phyloP scores from a whole-genome alignment of 2,888 invertebrate genomes.

The Pterobdella sp. region DNA sequence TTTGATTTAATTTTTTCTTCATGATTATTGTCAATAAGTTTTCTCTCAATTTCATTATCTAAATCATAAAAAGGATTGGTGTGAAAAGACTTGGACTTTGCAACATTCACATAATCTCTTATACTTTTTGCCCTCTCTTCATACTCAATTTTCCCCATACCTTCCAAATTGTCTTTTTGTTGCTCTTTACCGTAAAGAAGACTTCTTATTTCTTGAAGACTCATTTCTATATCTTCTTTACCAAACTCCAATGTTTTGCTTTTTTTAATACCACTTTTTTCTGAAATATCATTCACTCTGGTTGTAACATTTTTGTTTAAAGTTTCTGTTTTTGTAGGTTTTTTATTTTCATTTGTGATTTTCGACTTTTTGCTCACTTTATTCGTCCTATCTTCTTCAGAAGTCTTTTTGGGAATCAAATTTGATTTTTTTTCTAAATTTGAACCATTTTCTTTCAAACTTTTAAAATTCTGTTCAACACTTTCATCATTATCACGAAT shows the following conservation, averaged over 20 bases:
- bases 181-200: constrained; percentile 16
- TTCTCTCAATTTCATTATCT: background rate
- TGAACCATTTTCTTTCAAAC: too few species aligned
- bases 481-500: too few species aligned
- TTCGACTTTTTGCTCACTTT: too few species aligned
- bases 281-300: too few species aligned
- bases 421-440: too few species aligned
- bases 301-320: too few species aligned
- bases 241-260: constrained; percentile 22
- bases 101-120: background rate
- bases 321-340: too few species aligned
- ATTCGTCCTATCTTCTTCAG: too few species aligned
- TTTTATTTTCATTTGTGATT: too few species aligned
- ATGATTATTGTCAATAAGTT: background rate
- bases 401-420: too few species aligned
- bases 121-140: background rate
- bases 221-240: constrained; percentile 21
- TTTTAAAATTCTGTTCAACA: too few species aligned
- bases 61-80: background rate
- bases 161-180: background rate
- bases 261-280: background rate
- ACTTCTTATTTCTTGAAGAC: constrained; percentile 21
- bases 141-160: background rate
- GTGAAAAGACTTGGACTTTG: constrained; percentile 17
- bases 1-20: background rate